phyloP scores from a whole-genome alignment of 1,140 invertebrate genomes.

The Zaprionus kolodkinae region DNA sequence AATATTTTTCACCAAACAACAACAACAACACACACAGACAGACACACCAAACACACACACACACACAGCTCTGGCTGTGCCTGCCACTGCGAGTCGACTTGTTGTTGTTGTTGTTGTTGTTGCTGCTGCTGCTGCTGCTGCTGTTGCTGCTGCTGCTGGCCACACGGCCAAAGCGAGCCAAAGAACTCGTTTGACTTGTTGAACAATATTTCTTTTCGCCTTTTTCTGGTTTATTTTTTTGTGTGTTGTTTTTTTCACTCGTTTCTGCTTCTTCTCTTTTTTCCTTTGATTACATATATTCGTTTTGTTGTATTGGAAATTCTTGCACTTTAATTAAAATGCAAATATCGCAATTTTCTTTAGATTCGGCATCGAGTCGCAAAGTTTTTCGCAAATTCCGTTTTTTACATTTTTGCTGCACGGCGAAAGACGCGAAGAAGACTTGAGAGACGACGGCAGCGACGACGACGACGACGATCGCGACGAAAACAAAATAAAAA shows the following conservation, averaged over 20 bases:
- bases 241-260: constrained; percentile 45
- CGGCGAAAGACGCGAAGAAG: constrained; percentile 27
- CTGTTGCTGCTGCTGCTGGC: constrained; percentile 53
- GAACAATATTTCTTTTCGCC: constrained; percentile 80
- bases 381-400: constrained; percentile 26
- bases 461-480: constrained; percentile 12
- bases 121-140: constrained; percentile 40
- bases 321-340: constrained; percentile 49
- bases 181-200: constrained; percentile 83
- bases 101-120: constrained; percentile 39
- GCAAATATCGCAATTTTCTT: constrained; percentile 54
- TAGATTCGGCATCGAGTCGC: constrained; percentile 29
- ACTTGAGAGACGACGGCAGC: background rate
- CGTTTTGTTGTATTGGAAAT: constrained; percentile 47
- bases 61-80: constrained; percentile 27
- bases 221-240: constrained; percentile 56
- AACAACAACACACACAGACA: constrained; percentile 44
- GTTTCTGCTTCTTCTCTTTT: constrained; percentile 24
- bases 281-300: constrained; percentile 58
- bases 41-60: background rate
- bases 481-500: constrained; percentile 68
- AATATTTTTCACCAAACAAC: constrained; percentile 79
- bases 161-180: constrained; percentile 81
- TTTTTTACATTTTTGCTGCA: constrained; percentile 42
- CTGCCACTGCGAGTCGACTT: constrained; percentile 61